Evolutionary conservation across 1,140 invertebrate species (phyloP).

Genomic region (Leptinotarsa texana): DNA sequence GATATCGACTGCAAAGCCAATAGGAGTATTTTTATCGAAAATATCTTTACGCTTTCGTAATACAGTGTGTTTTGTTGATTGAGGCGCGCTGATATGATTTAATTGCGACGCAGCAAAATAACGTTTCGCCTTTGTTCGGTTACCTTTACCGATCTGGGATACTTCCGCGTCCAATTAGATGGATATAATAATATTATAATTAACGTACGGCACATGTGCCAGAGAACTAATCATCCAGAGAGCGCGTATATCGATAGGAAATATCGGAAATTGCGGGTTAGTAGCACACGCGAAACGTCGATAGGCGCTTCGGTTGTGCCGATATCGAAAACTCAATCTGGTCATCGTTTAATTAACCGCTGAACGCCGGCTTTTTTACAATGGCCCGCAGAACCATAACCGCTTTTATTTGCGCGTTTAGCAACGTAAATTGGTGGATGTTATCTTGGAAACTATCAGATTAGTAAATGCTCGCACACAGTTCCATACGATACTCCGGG

Average conservation of each 20-base stretch:
- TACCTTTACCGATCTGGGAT: neutral
- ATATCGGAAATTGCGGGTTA: slow-evolving; percentile 22
- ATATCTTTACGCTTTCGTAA: too few relatives aligned
- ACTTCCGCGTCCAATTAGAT: slow-evolving; percentile 2
- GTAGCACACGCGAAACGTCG: slow-evolving; percentile 20
- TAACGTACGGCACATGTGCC: slow-evolving; percentile 1
- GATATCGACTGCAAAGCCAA: too few relatives aligned
- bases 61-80: too few relatives aligned
- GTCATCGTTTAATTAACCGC: slow-evolving; percentile 22
- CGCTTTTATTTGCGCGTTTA: slow-evolving; percentile 10
- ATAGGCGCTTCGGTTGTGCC: slow-evolving; percentile 16
- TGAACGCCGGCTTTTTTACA: slow-evolving; percentile 9
- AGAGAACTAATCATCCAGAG: slow-evolving; percentile 8
- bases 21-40: too few relatives aligned
- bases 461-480: neutral
- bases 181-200: neutral
- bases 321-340: slow-evolving; percentile 20
- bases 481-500: neutral
- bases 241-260: slow-evolving; percentile 2
- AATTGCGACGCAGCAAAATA: too few relatives aligned
- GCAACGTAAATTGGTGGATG: slow-evolving; percentile 15
- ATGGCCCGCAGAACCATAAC: slow-evolving; percentile 4
- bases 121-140: too few relatives aligned
- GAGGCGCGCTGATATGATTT: too few relatives aligned
- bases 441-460: neutral